Evolutionary conservation across 2,113 vertebrate species (phyloP).

Genomic region (Bubo blakistoni): DNA sequence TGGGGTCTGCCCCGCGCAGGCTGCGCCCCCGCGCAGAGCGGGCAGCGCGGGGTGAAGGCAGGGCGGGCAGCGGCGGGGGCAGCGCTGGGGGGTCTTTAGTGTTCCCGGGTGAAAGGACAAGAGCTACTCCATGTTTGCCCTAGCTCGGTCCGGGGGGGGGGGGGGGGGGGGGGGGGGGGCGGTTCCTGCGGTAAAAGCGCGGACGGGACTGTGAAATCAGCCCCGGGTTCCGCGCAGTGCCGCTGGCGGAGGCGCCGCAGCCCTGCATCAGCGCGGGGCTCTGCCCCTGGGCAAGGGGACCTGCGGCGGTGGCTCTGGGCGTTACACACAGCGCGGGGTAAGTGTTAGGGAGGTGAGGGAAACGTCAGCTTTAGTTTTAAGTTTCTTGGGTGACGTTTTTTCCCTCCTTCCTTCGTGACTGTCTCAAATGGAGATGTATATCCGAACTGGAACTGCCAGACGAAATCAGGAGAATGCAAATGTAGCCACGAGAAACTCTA

Average conservation of each 20-base stretch:
- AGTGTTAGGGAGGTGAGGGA: background rate
- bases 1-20: no score
- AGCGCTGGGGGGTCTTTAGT: background rate
- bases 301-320: background rate
- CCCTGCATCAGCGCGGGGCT: no score
- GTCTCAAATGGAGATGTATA: background rate
- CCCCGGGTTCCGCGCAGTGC: fast-evolving
- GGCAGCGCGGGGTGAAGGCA: background rate
- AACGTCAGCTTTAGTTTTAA: background rate
- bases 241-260: no score
- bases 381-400: background rate
- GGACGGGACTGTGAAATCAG: background rate
- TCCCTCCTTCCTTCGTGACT: background rate
- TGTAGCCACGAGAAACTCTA: background rate
- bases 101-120: background rate
- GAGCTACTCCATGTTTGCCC: background rate
- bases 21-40: background rate
- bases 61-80: background rate
- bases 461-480: background rate
- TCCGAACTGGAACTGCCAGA: background rate
- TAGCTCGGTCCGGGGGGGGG: background rate
- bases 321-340: background rate
- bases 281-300: no score
- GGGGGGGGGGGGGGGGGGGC: background rate
- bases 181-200: background rate